phyloP scores from a whole-genome alignment of 2,888 invertebrate genomes.

The Vesta saturnalis region DNA sequence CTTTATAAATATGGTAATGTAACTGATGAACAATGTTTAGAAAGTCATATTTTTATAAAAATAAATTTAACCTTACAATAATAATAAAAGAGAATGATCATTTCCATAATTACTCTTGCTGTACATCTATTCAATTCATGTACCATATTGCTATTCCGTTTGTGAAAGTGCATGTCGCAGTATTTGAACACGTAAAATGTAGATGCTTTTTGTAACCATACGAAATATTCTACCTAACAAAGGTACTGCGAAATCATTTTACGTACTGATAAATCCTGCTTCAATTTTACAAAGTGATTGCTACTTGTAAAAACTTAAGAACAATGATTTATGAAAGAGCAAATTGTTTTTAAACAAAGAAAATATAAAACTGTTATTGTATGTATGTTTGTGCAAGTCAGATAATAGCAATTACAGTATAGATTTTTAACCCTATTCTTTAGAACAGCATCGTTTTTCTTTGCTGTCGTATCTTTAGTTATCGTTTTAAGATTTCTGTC shows the following conservation, averaged over 20 bases:
- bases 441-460: constrained; percentile 20
- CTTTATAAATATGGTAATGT: background rate
- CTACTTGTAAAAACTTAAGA: background rate
- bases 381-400: constrained; percentile 10
- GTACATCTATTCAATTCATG: constrained; percentile 15
- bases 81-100: no score
- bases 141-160: constrained; percentile 10
- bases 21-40: no score
- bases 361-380: background rate
- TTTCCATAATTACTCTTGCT: no score
- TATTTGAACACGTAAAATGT: constrained; percentile 8
- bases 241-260: background rate
- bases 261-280: background rate
- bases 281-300: background rate
- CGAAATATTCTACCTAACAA: no score
- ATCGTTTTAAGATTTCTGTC: constrained; percentile 30
- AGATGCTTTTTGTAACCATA: background rate
- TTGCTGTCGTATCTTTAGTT: constrained; percentile 29
- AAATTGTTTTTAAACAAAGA: background rate
- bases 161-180: constrained; percentile 11
- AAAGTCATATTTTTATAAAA: no score
- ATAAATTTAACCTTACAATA: no score
- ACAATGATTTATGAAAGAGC: background rate
- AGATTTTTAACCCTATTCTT: constrained; percentile 8
- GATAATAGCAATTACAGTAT: constrained; percentile 15